These are phyloP conservation scores for Daphoenositta chrysoptera DNA, from an alignment of 2,113 vertebrate genomes.

Conservation along the genomic window DNA sequence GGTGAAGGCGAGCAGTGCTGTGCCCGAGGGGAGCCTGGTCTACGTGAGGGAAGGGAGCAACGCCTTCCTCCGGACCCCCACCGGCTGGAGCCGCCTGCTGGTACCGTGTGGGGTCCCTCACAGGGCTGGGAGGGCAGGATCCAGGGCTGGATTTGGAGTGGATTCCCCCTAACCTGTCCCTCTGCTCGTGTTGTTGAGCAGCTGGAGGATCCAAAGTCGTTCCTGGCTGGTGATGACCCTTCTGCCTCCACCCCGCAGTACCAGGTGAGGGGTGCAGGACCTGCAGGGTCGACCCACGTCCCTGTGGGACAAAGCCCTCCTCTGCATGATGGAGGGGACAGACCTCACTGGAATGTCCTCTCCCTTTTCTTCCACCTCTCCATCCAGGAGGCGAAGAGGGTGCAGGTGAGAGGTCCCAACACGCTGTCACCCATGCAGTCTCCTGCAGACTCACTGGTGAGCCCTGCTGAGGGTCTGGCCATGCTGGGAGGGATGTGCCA, in stretches of 20 bases:
- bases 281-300: fast-evolving
- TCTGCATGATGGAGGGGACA: background rate
- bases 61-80: conserved; percentile 54
- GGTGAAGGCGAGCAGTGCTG: background rate
- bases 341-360: background rate
- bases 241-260: conserved; percentile 17
- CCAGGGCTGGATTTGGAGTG: background rate
- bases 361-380: background rate
- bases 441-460: background rate
- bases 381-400: background rate
- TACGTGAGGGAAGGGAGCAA: conserved; percentile 38
- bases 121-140: background rate
- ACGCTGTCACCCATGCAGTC: fast-evolving
- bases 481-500: fast-evolving
- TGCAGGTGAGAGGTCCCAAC: background rate
- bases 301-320: background rate
- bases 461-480: background rate
- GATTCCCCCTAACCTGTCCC: background rate
- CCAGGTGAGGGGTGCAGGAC: conserved; percentile 2
- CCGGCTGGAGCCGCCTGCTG: conserved; percentile 59
- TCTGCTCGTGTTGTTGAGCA: background rate
- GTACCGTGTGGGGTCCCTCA: background rate
- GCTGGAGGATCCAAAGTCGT: background rate
- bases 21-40: conserved; percentile 61
- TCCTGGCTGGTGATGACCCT: conserved; percentile 27